Conservation (phyloP, 2,113 vertebrate genomes). For the Oreochromis niloticus region DNA sequence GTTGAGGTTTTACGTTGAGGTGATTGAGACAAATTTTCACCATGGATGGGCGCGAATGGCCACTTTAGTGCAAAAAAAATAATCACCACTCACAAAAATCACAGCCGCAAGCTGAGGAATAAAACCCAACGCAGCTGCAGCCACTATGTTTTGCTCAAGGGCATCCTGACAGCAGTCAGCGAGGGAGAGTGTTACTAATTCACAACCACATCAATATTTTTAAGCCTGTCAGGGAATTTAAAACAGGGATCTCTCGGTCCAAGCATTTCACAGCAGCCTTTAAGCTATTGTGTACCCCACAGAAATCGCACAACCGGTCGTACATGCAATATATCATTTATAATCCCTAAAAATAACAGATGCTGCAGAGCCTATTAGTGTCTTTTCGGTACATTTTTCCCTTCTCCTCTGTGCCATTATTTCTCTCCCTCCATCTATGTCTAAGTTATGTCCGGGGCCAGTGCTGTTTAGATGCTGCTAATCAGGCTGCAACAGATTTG, state of each 20-base stretch:
- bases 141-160: not conserved
- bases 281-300: not conserved
- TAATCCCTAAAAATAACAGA: not conserved
- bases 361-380: not conserved
- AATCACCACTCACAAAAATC: not conserved
- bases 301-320: not conserved
- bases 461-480: slow-evolving; percentile 30
- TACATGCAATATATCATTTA: not conserved
- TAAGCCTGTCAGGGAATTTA: not conserved
- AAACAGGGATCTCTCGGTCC: not conserved
- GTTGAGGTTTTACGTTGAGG: slow-evolving; percentile 5
- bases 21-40: slow-evolving; percentile 37
- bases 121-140: not conserved
- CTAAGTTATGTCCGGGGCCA: not conserved
- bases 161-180: not conserved
- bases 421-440: not conserved
- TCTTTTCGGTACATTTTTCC: not conserved
- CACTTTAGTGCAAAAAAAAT: not conserved
- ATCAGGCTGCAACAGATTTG: slow-evolving; percentile 36
- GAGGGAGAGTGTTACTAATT: not conserved
- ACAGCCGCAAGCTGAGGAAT: not conserved
- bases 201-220: not conserved
- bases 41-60: not conserved
- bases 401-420: not conserved
- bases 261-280: not conserved